Evolutionary conservation across 2,888 invertebrate species (phyloP), one percentile per base, ranked within the genome.

Genomic region (Lochmaea capreae): DNA sequence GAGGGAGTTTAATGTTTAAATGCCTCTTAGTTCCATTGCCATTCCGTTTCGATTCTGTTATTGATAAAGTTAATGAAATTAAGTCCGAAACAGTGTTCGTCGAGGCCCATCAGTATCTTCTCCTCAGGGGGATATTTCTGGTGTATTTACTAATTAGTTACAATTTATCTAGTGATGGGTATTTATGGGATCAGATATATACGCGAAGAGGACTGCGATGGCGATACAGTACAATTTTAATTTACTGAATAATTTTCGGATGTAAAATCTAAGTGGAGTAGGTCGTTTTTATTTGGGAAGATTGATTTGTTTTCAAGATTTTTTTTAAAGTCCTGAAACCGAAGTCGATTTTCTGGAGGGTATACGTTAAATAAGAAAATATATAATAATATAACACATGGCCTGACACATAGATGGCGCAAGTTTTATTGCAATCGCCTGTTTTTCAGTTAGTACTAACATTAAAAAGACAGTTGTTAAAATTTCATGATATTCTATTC

Each of bases 31-130:
- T 77, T 76, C 74, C 78, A 77, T 74, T 77, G 75, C 74, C 76
- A 69, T 72, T 72, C 73, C 73, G 66, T 73, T 75, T 78, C 80
- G 80, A 82, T 81, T 81, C 80, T 72, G 76, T 80, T 79, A 81
- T 81, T 83, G 82, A 83, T 83, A 81, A 81, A 82, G 81, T 82
- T 83, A 83, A 83, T 83, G 81, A 83, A 83, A 83, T 83, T 83
- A 83, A 82, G 80, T 80, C 79, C 77, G 78, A 74, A 67, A 77
- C 77, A 70, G 65, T 73, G 72, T 72, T 72, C 70, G 69, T 73
- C 71, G 43, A 63, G 67, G 67, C 72, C 67, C 59, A 67, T 72
- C 59, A 66, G 59, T 69, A 65, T 73, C 66, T 69, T 59, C 33
- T 39, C 49, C 11, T 42, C 26, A 62, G 49, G 62, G 26, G 69